Evolutionary conservation across 2,888 invertebrate genomes (phyloP).

Genomic region (Hirtodrosophila alboralis): DNA sequence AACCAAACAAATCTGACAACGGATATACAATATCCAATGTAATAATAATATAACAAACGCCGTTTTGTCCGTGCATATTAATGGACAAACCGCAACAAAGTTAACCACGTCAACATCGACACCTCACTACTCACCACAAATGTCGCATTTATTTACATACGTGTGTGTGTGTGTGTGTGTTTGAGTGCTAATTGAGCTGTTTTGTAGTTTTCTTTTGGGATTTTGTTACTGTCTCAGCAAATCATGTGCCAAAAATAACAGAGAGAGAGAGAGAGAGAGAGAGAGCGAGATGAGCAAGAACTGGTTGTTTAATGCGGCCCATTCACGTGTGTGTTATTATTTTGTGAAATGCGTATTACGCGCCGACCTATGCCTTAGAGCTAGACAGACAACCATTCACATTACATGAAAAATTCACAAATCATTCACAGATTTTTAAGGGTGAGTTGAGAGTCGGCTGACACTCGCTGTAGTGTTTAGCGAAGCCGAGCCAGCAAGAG

Average conservation of each 20-base stretch:
- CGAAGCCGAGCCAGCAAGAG: too few relatives aligned
- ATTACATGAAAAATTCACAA: too few relatives aligned
- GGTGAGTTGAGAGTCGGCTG: too few relatives aligned
- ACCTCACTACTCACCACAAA: background rate
- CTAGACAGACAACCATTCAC: too few relatives aligned
- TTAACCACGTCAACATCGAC: background rate
- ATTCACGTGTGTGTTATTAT: background rate
- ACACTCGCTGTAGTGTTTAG: too few relatives aligned
- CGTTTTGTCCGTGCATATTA: constrained; percentile 29
- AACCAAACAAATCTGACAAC: background rate
- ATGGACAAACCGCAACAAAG: constrained; percentile 23
- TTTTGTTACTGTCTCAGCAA: constrained; percentile 9
- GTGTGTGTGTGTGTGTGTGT: constrained; percentile 1
- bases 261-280: background rate
- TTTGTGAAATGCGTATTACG: too few relatives aligned
- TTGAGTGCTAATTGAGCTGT: constrained; percentile 45
- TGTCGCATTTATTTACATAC: background rate
- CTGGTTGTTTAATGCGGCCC: constrained; percentile 32
- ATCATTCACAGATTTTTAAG: too few relatives aligned
- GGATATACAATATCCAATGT: too few relatives aligned
- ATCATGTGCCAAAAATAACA: constrained; percentile 22
- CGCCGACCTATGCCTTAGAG: too few relatives aligned
- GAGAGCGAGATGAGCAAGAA: constrained; percentile 3
- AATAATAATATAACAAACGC: too few relatives aligned
- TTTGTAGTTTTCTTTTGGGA: constrained; percentile 1